Base-by-base conservation (phyloP, 2,888 invertebrate genomes). In the Drosophila neonasuta region DNA sequence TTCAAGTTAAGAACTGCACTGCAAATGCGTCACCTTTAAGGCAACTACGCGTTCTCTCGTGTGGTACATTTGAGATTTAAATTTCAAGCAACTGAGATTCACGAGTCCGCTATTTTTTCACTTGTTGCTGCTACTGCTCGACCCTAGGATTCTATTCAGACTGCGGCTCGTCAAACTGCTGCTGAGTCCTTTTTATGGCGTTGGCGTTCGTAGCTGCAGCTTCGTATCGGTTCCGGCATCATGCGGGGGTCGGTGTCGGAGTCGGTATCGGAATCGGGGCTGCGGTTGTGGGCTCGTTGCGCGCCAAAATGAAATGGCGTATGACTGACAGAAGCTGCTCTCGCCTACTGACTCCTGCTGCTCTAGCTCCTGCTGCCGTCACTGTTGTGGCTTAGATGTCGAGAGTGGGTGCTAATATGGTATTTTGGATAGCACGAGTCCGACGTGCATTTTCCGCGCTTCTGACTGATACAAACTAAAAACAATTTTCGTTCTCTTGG, bases 271-370 rank as follows among this genome's bases (percentile, higher is more conserved):
- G 32, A 24, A 30, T 30, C 41, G 41, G 32, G 49, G 32, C 13
- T 64, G 60, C 60, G 58, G 55, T 39, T 52, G 50, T 45, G 59
- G 58, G 50, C 36, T 62, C 50, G 52, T 44, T 55, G 59, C 67
- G 65, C 84, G 76, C 76, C 84, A 79, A 84, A 78, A 78, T 70
- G 55, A 81, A 86, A 69, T 63, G 61, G 60, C 81, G 69, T 65
- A 68, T 72, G 86, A 78, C 64, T 74, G 80, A 68, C 71, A 65
- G 64, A 42, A 62, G 56, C 49, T 55, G 44, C 15, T 45, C 3
- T 10, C 7, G 13, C 24, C 34, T 30, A 15, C 15, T 30, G 29
- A 3, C 7, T 10, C 50, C n/a, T n/a, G 8, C 45, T 8, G 11
- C 46, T 8, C 2, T 29, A 8, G 10, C 24, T 20, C 6, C 11